A percentile compares a stretch with the other conserved stretches of the same genome.
phyloP scores from a whole-genome alignment of 2,888 invertebrate species.

The Chrysotoxum bicinctum region DNA sequence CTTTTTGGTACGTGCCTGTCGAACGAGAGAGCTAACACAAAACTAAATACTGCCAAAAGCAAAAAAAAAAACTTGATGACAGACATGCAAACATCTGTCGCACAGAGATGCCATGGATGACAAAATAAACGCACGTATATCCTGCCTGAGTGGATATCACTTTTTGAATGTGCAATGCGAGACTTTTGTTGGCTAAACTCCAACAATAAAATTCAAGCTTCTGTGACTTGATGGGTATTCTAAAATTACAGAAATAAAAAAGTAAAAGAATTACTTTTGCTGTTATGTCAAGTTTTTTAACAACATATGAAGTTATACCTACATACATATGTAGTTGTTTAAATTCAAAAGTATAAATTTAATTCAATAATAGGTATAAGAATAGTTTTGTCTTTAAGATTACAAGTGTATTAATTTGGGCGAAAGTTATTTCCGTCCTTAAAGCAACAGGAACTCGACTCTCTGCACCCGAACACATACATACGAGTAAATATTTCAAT shows the following conservation, averaged over 20 bases:
- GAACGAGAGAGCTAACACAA: not conserved
- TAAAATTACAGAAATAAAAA: not conserved
- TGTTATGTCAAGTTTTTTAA: not conserved
- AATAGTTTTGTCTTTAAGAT: no score
- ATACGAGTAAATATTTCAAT: no score
- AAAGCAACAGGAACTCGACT: no score
- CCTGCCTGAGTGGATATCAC: conserved; percentile 43
- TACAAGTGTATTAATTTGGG: no score
- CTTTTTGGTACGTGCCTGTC: not conserved
- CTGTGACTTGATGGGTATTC: not conserved
- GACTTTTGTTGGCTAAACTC: conserved; percentile 40
- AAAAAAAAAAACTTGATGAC: conserved; percentile 35
- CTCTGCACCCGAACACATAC: no score
- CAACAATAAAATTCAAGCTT: conserved; percentile 14
- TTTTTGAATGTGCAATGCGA: conserved; percentile 43
- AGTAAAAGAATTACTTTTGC: not conserved
- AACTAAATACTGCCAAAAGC: not conserved
- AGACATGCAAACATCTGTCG: conserved; percentile 56
- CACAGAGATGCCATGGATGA: conserved; percentile 34
- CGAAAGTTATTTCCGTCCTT: no score
- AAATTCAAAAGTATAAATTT: no score
- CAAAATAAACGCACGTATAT: conserved; percentile 58
- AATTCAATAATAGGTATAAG: no score
- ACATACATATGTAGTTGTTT: no score
- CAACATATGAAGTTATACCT: no score